phyloP scores from a whole-genome alignment of 2,888 invertebrate species.

The Melanargia galathea region DNA sequence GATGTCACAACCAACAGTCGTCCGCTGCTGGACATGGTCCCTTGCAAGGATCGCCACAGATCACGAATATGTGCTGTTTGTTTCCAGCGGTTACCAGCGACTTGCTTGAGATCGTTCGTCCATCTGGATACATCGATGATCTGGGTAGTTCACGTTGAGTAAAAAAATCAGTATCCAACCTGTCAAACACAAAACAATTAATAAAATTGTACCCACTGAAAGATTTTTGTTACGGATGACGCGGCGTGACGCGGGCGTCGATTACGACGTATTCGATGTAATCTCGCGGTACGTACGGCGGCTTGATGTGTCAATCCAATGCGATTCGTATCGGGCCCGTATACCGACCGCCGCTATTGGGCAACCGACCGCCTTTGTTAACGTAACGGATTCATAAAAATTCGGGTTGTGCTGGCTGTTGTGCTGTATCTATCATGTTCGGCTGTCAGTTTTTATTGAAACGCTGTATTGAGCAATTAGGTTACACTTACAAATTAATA shows the following conservation, averaged over 20 bases:
- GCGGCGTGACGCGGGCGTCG: conserved; percentile 61
- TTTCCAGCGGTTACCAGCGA: too few relatives aligned
- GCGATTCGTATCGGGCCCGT: conserved; percentile 56
- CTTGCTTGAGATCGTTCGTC: too few relatives aligned
- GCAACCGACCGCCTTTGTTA: conserved; percentile 76
- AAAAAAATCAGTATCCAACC: too few relatives aligned
- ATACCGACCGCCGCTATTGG: conserved; percentile 77
- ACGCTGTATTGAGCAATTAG: conserved; percentile 28
- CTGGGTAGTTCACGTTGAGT: too few relatives aligned
- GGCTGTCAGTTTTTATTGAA: conserved; percentile 42
- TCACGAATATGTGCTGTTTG: too few relatives aligned
- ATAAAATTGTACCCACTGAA: conserved; percentile 18
- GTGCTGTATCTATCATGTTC: conserved; percentile 44
- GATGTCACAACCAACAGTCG: too few relatives aligned
- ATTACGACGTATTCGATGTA: conserved; percentile 69
- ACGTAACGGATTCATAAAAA: conserved; percentile 72
- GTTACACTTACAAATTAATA: conserved; percentile 21
- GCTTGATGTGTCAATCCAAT: conserved; percentile 79
- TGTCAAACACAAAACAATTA: conserved; percentile 10
- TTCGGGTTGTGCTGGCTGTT: conserved; percentile 48
- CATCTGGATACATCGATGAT: too few relatives aligned
- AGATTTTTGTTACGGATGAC: conserved; percentile 31
- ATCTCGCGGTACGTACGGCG: conserved; percentile 57
- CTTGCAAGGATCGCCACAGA: too few relatives aligned
- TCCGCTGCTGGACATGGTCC: too few relatives aligned